Evolutionary conservation across 2,888 invertebrate species (phyloP).

Genomic region (Drosophila cognata): DNA sequence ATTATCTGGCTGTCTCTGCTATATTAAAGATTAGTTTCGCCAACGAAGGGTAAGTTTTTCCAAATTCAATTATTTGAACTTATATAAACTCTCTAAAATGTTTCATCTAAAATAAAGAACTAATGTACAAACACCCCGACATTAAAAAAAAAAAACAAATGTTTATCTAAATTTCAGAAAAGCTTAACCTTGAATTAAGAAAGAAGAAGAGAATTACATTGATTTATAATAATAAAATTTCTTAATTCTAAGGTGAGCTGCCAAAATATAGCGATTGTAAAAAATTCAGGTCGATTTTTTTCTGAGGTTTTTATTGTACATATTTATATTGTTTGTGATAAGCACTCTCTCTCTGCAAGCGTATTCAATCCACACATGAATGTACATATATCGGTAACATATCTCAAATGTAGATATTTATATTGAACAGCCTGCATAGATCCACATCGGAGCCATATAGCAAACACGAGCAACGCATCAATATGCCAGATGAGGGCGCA

Average conservation of each 20-base stretch:
- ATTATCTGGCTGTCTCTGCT: background rate
- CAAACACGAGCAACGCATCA: slow-evolving; percentile 86
- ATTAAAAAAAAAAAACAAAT: too few relatives aligned
- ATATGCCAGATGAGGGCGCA: slow-evolving; percentile 85
- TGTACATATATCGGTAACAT: background rate
- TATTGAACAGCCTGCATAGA: slow-evolving; percentile 75
- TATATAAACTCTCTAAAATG: background rate
- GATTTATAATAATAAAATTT: background rate
- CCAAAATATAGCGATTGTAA: background rate
- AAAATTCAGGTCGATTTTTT: background rate
- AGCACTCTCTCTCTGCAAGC: slow-evolving; percentile 1
- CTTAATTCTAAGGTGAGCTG: background rate
- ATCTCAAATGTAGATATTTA: background rate
- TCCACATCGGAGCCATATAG: slow-evolving; percentile 85
- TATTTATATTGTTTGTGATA: background rate
- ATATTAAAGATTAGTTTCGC: background rate
- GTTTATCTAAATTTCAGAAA: too few relatives aligned
- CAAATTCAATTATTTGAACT: background rate
- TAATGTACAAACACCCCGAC: background rate
- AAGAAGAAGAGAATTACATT: background rate
- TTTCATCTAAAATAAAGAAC: background rate
- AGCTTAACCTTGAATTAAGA: background rate
- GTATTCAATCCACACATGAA: background rate
- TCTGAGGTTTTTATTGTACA: background rate
- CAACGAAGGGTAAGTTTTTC: background rate